Conservation (phyloP, 2,797 vertebrate species). For the Poecilia picta region DNA sequence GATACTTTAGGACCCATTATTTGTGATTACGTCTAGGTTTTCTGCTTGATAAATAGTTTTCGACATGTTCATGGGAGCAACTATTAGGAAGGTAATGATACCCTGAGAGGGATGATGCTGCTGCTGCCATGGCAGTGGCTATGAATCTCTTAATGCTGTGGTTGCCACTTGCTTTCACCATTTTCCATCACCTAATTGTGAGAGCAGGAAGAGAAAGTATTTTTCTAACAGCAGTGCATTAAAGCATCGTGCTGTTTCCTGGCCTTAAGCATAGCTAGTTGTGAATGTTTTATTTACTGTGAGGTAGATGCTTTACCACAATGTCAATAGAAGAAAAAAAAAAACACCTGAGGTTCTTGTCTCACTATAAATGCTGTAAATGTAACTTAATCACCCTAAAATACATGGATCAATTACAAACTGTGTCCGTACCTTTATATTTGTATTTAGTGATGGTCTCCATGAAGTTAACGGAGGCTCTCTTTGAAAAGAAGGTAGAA, state of each 20-base stretch:
- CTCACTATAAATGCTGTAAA: neutral
- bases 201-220: constrained; percentile 26
- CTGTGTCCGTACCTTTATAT: neutral
- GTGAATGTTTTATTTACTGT: constrained; percentile 39
- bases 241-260: constrained; percentile 38
- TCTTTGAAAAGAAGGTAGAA: neutral
- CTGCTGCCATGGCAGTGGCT: constrained; percentile 16
- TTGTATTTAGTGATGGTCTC: neutral
- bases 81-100: constrained; percentile 67
- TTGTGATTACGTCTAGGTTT: constrained; percentile 55
- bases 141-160: constrained; percentile 52
- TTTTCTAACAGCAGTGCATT: constrained; percentile 20
- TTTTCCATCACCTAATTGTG: constrained; percentile 63
- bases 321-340: neutral
- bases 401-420: neutral
- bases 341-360: neutral
- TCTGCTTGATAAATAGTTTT: constrained; percentile 63
- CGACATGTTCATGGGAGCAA: constrained; percentile 57
- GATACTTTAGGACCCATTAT: constrained; percentile 32
- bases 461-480: neutral
- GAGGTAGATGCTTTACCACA: constrained; percentile 16
- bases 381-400: neutral
- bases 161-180: constrained; percentile 58
- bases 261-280: constrained; percentile 15
- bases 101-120: constrained; percentile 24